These are phyloP conservation scores for Dryobota labecula DNA, from an alignment of 2,888 invertebrate species.

Conservation along the genomic window DNA sequence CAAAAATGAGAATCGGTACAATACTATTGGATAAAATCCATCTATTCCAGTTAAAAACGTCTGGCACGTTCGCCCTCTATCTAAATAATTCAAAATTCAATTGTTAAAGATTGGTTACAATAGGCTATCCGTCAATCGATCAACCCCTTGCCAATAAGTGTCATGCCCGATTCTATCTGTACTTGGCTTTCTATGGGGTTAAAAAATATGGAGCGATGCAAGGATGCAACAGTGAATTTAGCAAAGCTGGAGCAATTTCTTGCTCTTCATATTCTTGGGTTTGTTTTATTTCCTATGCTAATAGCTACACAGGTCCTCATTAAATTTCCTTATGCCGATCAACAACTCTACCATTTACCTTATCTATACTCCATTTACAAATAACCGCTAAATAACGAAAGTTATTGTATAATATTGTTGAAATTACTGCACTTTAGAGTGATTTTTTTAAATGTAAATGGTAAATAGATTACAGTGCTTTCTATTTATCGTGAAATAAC, in stretches of 20 bases:
- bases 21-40: not conserved
- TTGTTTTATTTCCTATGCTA: not conserved
- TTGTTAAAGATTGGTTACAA: constrained; percentile 73
- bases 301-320: not conserved
- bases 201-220: constrained; percentile 13
- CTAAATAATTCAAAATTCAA: constrained; percentile 54
- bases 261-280: not conserved
- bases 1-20: not conserved
- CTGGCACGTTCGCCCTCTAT: constrained; percentile 30
- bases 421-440: no score
- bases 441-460: no score
- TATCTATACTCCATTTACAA: not conserved
- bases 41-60: constrained; percentile 21
- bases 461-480: no score
- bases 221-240: not conserved
- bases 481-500: no score
- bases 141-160: constrained; percentile 76
- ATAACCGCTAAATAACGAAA: no score
- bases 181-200: constrained; percentile 22
- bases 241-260: not conserved
- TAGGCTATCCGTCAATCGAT: constrained; percentile 78
- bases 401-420: no score
- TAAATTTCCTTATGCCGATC: not conserved
- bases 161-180: constrained; percentile 65
- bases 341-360: not conserved